Evolutionary conservation across 2,113 vertebrate genomes (phyloP).

Genomic region (Psophia crepitans): DNA sequence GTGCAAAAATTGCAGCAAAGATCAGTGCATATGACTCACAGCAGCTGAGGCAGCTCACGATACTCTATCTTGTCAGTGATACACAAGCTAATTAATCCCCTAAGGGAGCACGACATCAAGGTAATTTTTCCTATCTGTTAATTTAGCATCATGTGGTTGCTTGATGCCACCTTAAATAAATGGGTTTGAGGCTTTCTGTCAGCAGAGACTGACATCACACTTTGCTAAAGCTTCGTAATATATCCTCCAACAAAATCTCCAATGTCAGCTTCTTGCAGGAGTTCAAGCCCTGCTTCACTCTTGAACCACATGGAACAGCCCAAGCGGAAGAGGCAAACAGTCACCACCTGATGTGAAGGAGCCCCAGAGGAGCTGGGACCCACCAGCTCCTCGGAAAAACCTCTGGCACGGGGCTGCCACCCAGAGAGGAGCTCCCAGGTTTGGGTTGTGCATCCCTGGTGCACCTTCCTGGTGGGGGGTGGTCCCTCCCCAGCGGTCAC

Average conservation of each 20-base stretch:
- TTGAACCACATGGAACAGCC: rapidly evolving
- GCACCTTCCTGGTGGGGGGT: not conserved
- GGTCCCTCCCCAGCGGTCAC: not conserved
- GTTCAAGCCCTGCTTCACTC: not conserved
- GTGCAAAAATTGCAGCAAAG: not conserved
- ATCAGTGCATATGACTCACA: not conserved
- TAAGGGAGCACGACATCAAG: not conserved
- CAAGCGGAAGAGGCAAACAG: not conserved
- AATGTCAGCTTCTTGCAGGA: not conserved
- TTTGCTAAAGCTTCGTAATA: not conserved
- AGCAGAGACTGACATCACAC: not conserved
- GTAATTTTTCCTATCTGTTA: slow-evolving; percentile 17
- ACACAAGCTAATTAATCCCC: slow-evolving; percentile 2
- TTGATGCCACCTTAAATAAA: not conserved
- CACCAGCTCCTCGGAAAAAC: not conserved
- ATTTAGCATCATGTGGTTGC: not conserved
- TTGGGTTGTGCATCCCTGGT: not conserved
- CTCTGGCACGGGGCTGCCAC: not conserved
- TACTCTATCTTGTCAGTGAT: not conserved
- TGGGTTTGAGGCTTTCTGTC: not conserved
- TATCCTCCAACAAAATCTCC: not conserved
- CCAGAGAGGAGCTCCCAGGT: not conserved
- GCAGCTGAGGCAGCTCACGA: not conserved
- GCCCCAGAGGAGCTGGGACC: not conserved
- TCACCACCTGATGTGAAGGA: not conserved